Base-by-base conservation (phyloP, 2,113 vertebrate species). In the Carassius auratus region DNA sequence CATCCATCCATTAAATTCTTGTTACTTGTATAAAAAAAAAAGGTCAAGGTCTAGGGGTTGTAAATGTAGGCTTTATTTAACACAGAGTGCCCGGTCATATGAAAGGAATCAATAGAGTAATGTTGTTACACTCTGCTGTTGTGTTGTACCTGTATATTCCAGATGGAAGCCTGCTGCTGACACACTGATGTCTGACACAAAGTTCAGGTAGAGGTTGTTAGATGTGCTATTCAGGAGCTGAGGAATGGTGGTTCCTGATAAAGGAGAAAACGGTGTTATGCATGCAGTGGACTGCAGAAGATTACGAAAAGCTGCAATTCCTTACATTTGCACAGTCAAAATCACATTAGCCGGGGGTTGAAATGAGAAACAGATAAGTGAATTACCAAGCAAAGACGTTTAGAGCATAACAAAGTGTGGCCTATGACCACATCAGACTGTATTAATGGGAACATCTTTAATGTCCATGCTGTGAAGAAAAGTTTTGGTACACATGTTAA, bases 151-250 rank as follows among this genome's bases (percentile, higher is more conserved):
- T 97, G 98, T 98, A 59, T 97, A 99, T 89, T 99, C 97, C 90
- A 99, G 95, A 90, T 99, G 98, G 95, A 99, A 99, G 78, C 98
- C 98, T 88, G 98, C 98, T 90, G 98, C 98, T 48, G 97, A 98
- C 90, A 99, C 98, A 84, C 98, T 99, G 88, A 99, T 99, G 91
- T 99, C 98, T 69, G 97, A 99, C 91, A 90, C 94, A 89, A 95
- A 99, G 95, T 98, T 99, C 88, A 99, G 94, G 93, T 98, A 96
- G 38, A 99, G 94, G 92, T 98, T 99, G 94, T 99, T 99, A 79
- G 98, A 99, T 38, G 98, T 99, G 84, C 97, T 99, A 90, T 99
- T 99, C 87, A 99, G 94, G 89, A 99, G 95, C 85, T 94, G 96
- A 50, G 98, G 98, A 91, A 99, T 99, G 73, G 98, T 99, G 81